Percentiles rank a stretch among this genome's conserved stretches.
These are phyloP conservation scores for Cheumatopsyche charites DNA, from an alignment of 1,140 invertebrate species.

Conservation along the genomic window DNA sequence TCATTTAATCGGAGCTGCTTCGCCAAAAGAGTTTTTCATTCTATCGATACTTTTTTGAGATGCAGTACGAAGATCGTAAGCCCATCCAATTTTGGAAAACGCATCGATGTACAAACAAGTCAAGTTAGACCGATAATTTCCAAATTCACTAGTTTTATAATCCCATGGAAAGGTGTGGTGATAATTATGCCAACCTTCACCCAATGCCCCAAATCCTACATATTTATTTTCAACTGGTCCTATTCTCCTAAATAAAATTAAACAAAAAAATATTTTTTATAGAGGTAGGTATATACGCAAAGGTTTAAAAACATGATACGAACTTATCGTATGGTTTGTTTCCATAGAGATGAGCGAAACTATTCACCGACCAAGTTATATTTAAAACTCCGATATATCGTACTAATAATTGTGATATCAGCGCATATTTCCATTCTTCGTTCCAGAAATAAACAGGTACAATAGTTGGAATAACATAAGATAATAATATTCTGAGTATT, in stretches of 20 bases:
- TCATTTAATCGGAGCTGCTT: no score
- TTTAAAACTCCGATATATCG: slow-evolving; percentile 80
- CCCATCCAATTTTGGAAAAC: slow-evolving; percentile 75
- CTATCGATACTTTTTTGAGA: no score
- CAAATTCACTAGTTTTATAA: slow-evolving; percentile 75
- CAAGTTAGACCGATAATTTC: slow-evolving; percentile 58
- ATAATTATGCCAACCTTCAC: slow-evolving; percentile 91
- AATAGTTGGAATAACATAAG: slow-evolving; percentile 77
- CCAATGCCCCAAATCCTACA: slow-evolving; percentile 65
- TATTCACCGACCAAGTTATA: slow-evolving; percentile 90
- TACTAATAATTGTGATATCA: slow-evolving; percentile 67
- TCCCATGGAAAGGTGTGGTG: slow-evolving; percentile 92
- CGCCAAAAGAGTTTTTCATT: no score
- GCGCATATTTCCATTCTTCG: slow-evolving; percentile 69
- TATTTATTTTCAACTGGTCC: slow-evolving; percentile 68
- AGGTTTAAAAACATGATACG: no score
- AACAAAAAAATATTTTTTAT: no score
- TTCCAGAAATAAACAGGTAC: slow-evolving; percentile 78
- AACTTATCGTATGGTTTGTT: slow-evolving; percentile 80
- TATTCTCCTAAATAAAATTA: slow-evolving; percentile 63
- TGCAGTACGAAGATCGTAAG: slow-evolving; percentile 80
- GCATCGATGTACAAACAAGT: slow-evolving; percentile 72
- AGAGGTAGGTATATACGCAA: no score
- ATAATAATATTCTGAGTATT: slow-evolving; percentile 74
- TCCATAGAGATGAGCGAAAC: slow-evolving; percentile 83